Percentiles rank a stretch among this genome's conserved stretches.
phyloP scores from a whole-genome alignment of 2,113 vertebrate species.

The Polypterus senegalus region DNA sequence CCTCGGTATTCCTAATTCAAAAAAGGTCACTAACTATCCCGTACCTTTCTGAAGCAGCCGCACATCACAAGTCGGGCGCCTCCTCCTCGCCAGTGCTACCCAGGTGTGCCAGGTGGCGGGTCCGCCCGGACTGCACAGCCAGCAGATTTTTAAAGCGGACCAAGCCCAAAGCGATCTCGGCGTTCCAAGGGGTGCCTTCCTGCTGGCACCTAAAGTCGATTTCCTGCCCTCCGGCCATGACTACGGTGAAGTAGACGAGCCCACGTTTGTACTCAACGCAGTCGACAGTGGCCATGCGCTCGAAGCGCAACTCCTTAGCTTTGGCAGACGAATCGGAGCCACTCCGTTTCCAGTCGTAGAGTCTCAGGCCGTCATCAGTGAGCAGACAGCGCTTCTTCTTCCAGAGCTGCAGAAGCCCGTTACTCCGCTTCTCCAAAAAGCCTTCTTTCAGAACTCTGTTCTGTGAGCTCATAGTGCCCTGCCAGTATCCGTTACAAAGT shows the following conservation, averaged over 20 bases:
- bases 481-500: too few species aligned
- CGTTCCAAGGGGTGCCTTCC: conserved; percentile 80
- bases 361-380: conserved; percentile 70
- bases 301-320: conserved; percentile 73
- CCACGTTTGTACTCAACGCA: conserved; percentile 83
- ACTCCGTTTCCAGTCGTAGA: conserved; percentile 35
- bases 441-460: conserved; percentile 65
- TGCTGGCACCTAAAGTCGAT: conserved; percentile 80
- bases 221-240: conserved; percentile 73
- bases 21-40: too few species aligned
- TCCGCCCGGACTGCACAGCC: conserved; percentile 68
- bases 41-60: too few species aligned
- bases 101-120: conserved; percentile 48
- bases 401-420: conserved; percentile 84
- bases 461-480: conserved; percentile 44
- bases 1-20: too few species aligned
- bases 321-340: conserved; percentile 7
- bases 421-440: conserved; percentile 81
- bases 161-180: conserved; percentile 77
- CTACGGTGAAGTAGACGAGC: conserved; percentile 82
- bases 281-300: conserved; percentile 76
- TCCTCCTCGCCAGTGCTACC: conserved; percentile 40
- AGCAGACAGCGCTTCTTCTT: conserved; percentile 82
- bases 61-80: conserved; percentile 20
- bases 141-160: conserved; percentile 84